Evolutionary conservation across 2,888 invertebrate genomes (phyloP), one percentile per base, ranked within the genome.

Genomic region (Trachelus iudaicus): DNA sequence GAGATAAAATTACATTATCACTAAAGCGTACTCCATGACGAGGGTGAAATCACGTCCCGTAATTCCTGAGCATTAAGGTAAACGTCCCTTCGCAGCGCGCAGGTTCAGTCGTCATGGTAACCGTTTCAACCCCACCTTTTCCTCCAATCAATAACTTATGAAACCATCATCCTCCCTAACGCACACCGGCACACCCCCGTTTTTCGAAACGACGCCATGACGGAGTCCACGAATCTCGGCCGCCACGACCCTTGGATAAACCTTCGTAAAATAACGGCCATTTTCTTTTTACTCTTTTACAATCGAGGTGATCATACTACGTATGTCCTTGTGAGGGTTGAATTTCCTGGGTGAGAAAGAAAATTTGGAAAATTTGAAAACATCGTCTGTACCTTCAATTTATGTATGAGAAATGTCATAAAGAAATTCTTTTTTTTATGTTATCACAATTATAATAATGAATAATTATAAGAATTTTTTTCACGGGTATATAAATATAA

Each of bases 11-110:
- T 89, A 91, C 88, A 90, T 90, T 90, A 91, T 89, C 88, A 86
- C 88, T 90, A 90, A 90, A 90, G 85, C 88, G 87, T 86, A 84
- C 86, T 86, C 85, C 86, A 85, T 86, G 83, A 81, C 83, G 85
- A 81, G 80, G 83, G 83, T 80, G 78, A 90, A 90, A 91, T 91
- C 90, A 91, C 90, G 90, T 90, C 87, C 87, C 89, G 89, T 91
- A 91, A 91, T 91, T 90, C 90, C 88, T 88, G 86, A 88, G 89
- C 89, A 91, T 91, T 91, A 91, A 91, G 89, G 91, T 91, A 91
- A 91, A 90, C 89, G 91, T 88, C 84, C 83, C 85, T 85, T 85
- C 86, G 85, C 86, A 89, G 83, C 81, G 88, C 87, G 89, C 88
- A 88, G 89, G 88, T 86, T 87, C 86, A 82, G 89, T 90, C 82